phyloP scores from a whole-genome alignment of 2,113 vertebrate species.

The Cyanistes caeruleus region DNA sequence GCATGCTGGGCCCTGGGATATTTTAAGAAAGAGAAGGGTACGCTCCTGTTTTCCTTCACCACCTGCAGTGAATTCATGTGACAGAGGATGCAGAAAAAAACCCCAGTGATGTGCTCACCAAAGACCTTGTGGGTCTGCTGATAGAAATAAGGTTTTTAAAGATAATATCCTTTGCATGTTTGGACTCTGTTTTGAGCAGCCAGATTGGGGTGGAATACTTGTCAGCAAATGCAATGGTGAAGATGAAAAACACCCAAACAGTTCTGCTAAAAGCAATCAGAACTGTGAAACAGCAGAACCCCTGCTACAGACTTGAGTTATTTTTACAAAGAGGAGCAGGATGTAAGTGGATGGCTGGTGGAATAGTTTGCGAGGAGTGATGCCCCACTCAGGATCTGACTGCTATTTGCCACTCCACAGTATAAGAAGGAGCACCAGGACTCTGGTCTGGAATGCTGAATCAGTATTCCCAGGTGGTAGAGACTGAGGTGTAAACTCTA shows the following conservation, averaged over 20 bases:
- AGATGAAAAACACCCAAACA: neutral
- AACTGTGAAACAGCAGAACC: neutral
- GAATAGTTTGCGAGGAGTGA: neutral
- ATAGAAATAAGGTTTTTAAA: neutral
- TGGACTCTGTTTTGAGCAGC: neutral
- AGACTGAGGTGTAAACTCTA: neutral
- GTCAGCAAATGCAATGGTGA: neutral
- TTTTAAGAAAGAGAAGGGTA: neutral
- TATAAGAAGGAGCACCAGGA: rapidly evolving
- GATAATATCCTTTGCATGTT: neutral
- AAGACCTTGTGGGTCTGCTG: neutral
- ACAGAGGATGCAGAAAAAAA: neutral
- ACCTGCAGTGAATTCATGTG: neutral
- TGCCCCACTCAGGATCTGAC: neutral
- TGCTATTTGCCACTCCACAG: neutral
- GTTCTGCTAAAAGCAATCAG: neutral
- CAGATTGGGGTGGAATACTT: neutral
- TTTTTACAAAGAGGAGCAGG: neutral
- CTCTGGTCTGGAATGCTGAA: neutral
- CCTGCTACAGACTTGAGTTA: neutral
- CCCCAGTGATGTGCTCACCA: neutral
- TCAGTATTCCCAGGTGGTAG: neutral
- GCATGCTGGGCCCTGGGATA: neutral
- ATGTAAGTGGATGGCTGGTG: neutral
- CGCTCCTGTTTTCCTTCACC: neutral